These are phyloP conservation scores for Leptodactylus fuscus DNA, from an alignment of 2,113 vertebrate genomes.

Conservation along the genomic window DNA sequence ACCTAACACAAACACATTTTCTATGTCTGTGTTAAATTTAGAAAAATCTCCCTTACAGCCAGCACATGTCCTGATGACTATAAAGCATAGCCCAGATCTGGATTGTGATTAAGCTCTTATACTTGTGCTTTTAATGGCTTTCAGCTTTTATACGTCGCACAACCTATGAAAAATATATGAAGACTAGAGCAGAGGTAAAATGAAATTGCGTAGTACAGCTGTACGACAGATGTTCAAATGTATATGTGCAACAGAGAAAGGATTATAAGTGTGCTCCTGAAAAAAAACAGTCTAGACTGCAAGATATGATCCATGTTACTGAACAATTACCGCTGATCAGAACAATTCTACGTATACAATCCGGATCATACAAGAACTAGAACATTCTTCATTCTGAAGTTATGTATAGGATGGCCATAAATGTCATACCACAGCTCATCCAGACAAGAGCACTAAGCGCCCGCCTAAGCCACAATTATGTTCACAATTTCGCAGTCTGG, in stretches of 20 bases:
- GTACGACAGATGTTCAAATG: slow-evolving; percentile 69
- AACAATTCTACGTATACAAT: slow-evolving; percentile 8
- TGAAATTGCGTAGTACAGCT: slow-evolving; percentile 63
- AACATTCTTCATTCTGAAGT: neutral
- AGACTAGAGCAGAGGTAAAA: neutral
- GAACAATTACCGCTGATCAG: slow-evolving; percentile 36
- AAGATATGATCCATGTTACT: slow-evolving; percentile 66
- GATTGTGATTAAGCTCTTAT: neutral
- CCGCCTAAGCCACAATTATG: neutral
- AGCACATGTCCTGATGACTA: neutral
- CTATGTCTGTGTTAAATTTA: neutral
- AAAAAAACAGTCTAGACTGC: slow-evolving; percentile 71
- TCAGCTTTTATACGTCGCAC: neutral
- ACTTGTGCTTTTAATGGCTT: neutral
- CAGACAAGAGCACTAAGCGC: neutral
- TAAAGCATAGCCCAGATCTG: neutral
- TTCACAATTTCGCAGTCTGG: neutral
- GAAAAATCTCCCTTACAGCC: neutral
- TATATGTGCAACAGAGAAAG: slow-evolving; percentile 62
- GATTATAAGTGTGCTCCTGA: slow-evolving; percentile 62
- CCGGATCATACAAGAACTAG: neutral
- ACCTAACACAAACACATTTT: neutral
- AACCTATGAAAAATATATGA: slow-evolving; percentile 10
- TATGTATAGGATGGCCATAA: neutral
- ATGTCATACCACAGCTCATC: neutral